phyloP scores from a whole-genome alignment of 2,888 invertebrate genomes.

The Petrolisthes cinctipes region DNA sequence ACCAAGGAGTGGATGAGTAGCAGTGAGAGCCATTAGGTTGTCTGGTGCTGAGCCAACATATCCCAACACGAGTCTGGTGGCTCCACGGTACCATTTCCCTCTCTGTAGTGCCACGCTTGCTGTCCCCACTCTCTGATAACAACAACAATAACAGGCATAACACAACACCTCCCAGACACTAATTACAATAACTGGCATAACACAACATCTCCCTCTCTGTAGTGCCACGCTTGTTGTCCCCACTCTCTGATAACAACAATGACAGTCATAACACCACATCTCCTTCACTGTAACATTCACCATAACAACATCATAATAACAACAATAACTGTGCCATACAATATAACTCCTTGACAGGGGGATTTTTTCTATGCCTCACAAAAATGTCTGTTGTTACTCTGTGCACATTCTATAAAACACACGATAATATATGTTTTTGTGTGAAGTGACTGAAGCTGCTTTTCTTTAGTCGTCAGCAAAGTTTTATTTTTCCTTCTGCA shows the following conservation, averaged over 20 bases:
- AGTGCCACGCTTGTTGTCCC: constrained; percentile 5
- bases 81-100: constrained; percentile 37
- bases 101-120: constrained; percentile 19
- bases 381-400: too few species aligned
- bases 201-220: constrained; percentile 28
- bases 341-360: too few species aligned
- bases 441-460: too few species aligned
- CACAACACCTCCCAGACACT: constrained; percentile 7
- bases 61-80: constrained; percentile 35
- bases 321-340: too few species aligned
- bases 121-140: constrained; percentile 23
- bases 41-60: constrained; percentile 11
- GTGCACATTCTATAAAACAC: too few species aligned
- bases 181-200: background rate
- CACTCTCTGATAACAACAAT: constrained; percentile 3
- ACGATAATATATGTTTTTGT: too few species aligned
- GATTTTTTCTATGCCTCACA: too few species aligned
- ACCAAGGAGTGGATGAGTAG: constrained; percentile 27
- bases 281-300: background rate
- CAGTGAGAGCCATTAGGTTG: background rate
- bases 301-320: too few species aligned
- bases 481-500: too few species aligned
- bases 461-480: too few species aligned
- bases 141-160: background rate
- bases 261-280: background rate